Evolutionary conservation across 1,140 invertebrate genomes (phyloP), one percentile per base, ranked within the genome.

Genomic region (Caenorhabditis latens): DNA sequence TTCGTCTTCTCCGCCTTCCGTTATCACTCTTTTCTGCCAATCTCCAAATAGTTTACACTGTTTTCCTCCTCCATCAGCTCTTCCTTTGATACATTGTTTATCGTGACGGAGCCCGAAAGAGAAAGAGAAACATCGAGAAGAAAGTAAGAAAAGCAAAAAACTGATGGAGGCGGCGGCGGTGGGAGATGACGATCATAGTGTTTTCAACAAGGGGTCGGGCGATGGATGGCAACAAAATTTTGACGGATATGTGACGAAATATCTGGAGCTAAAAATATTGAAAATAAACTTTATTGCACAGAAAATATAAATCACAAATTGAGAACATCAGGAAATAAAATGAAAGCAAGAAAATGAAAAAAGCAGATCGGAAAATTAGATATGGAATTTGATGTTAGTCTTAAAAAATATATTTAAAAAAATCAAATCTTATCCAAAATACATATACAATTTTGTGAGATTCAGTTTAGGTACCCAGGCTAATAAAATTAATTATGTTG

Each of bases 71-170:
- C 71, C 9, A 24, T 14, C 71, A 50, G 14, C n/a, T 24, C 42
- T 79, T 71, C 46, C n/a, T 79, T 79, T 48, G 71, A 79, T 50
- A 79, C 71, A 79, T 50, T 79, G 71, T 53, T 79, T 21, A 79
- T 79, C 40, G 46, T n/a, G 11, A 19, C 16, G 11, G n/a, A n/a
- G 53, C 46, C 14, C 43, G 14, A 71, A 14, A n/a, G 65, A 32
- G 24, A n/a, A 19, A 46, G 19, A 79, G 71, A 79, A 50, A 79
- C 46, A 79, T 48, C 46, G 16, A 71, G 65, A 71, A 71, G 65
- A 71, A 43, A 79, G 32, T 14, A 14, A 53, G 50, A 11, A 3
- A 53, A 50, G 46, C n/a, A 79, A 79, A 79, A 79, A 79, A 50
- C 4, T 53, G 71, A 79, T 79, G 71, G 71, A 50, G 32, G 63